Base-by-base conservation (phyloP, 1,140 invertebrate genomes). In the Lithobius niger region DNA sequence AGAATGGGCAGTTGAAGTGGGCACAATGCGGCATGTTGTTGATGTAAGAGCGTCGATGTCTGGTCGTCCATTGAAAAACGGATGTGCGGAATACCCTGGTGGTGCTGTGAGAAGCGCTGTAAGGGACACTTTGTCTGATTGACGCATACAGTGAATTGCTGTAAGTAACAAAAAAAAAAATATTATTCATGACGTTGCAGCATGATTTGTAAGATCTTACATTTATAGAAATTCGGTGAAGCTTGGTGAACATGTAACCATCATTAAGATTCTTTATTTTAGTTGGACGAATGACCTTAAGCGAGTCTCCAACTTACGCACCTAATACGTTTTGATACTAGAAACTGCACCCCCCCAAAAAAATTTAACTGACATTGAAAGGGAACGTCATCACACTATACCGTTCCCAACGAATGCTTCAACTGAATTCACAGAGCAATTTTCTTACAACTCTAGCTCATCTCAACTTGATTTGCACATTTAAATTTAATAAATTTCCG, bases 81-180 rank as follows among this genome's bases (percentile, higher is more conserved):
- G 59, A 15, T 24, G 40, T 0, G 59, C 54, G 2, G 52, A 21
- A 26, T 51, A 57, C 4, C 52, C 56, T 42, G 55, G 51, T 10
- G 55, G 53, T 15, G 51, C 40, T 13, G 52, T 48, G 10, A 60
- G 25, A 13, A 25, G 21, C 3, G 48, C 48, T 25, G 13, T 50
- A 24, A 50, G 48, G 25, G 13, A 13, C 4, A 4, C 4, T 19
- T 45, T 26, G 19, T 21, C 48, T 25, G 48, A 4, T 50, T 26
- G 13, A 3, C 19, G 13, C 4, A 16, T 26, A 27, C 48, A 50
- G 44, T 22, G 44, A 18, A 47, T 47, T 18, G 13, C 44, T 47
- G 19, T 47, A 21, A 47, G 10, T 15, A 47, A 47, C 10, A 47
- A 21, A 10, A 47, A 13, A 13, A 47, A 36, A 10, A 36, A 10